Evolutionary conservation across 2,888 invertebrate species (phyloP).

Genomic region (Hemaris fuciformis): DNA sequence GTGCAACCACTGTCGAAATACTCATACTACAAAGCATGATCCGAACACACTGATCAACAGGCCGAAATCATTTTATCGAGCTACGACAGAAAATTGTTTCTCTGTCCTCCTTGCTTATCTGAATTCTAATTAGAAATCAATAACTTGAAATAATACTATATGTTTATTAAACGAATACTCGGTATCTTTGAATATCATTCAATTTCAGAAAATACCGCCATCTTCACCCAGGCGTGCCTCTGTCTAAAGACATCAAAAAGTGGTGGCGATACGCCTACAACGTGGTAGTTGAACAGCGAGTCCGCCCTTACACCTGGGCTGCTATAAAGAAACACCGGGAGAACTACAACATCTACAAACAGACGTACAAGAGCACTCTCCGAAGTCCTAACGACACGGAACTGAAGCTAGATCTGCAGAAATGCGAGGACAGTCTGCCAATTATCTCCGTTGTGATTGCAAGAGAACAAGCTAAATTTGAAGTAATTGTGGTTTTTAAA

Average conservation of each 20-base stretch:
- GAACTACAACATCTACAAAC: constrained; percentile 85
- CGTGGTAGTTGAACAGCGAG: constrained; percentile 86
- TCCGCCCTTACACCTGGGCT: constrained; percentile 88
- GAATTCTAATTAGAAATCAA: no score
- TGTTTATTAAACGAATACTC: not conserved
- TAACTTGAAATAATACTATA: no score
- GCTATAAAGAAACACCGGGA: constrained; percentile 85
- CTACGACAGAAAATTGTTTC: no score
- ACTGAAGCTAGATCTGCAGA: constrained; percentile 86
- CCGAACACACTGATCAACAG: no score
- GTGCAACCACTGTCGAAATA: no score
- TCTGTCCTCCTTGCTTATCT: no score
- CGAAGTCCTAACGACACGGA: constrained; percentile 87
- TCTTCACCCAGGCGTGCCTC: constrained; percentile 81
- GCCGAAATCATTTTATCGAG: no score
- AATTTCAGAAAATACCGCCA: constrained; percentile 81
- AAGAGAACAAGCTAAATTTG: constrained; percentile 89
- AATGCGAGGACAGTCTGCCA: constrained; percentile 87
- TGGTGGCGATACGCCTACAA: constrained; percentile 91
- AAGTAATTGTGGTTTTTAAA: no score
- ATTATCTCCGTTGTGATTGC: constrained; percentile 89
- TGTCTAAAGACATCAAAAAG: constrained; percentile 80
- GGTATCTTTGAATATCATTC: not conserved
- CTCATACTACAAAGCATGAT: no score
- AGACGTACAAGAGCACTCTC: constrained; percentile 86